A percentile compares a stretch with the other conserved stretches of the same genome.
Evolutionary conservation across 2,888 invertebrate genomes (phyloP).

Genomic region (Kuschelorhynchus macadamiae): DNA sequence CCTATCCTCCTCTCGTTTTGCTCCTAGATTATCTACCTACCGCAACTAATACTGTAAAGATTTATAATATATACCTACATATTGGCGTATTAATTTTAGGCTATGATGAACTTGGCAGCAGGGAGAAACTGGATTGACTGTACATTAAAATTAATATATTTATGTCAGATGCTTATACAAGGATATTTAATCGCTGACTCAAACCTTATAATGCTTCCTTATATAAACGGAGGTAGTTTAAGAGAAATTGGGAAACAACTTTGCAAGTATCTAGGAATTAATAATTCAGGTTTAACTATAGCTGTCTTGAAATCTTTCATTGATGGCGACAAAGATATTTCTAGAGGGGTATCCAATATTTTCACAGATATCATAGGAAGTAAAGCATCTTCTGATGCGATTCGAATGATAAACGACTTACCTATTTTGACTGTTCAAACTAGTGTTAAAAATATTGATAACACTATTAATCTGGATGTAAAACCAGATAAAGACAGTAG

Average conservation of each 20-base stretch:
- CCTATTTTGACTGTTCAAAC: slow-evolving; percentile 62
- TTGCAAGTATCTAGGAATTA: slow-evolving; percentile 21
- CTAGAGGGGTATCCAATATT: slow-evolving; percentile 50
- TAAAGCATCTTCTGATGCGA: slow-evolving; percentile 56
- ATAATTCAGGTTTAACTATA: slow-evolving; percentile 30
- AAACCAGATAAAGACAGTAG: slow-evolving; percentile 26
- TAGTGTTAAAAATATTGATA: slow-evolving; percentile 44
- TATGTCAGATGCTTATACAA: slow-evolving; percentile 93
- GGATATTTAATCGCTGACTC: slow-evolving; percentile 88
- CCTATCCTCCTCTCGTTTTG: no score
- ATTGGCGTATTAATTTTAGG: no score
- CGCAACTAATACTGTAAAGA: no score
- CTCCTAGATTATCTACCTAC: no score
- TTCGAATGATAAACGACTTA: slow-evolving; percentile 59
- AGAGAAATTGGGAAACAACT: slow-evolving; percentile 73
- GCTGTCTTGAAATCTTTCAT: slow-evolving; percentile 21
- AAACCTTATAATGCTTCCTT: slow-evolving; percentile 83
- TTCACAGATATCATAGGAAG: slow-evolving; percentile 54
- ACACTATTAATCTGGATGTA: slow-evolving; percentile 25
- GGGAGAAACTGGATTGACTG: slow-evolving; percentile 92
- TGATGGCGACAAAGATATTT: slow-evolving; percentile 39
- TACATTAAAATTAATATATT: slow-evolving; percentile 81
- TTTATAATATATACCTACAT: no score
- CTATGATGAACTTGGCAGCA: slow-evolving; percentile 95
- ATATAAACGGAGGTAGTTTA: slow-evolving; percentile 78